Evolutionary conservation across 2,113 vertebrate species (phyloP).

Genomic region (Phrynocephalus versicolor): DNA sequence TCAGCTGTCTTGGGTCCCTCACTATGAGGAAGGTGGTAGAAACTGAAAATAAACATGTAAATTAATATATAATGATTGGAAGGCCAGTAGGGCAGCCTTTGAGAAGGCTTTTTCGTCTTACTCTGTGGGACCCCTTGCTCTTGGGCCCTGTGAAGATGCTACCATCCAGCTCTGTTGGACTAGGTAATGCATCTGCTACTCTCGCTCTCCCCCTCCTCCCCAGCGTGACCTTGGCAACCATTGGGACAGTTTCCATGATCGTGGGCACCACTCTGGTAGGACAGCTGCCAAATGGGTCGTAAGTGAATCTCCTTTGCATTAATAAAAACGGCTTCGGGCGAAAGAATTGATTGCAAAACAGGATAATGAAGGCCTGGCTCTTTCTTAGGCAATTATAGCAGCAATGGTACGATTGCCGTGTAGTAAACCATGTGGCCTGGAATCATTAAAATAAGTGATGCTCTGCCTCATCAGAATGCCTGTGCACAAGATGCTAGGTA

Average conservation of each 20-base stretch:
- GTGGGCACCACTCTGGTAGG: conserved; percentile 85
- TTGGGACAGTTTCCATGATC: conserved; percentile 89
- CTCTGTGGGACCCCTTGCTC: not conserved
- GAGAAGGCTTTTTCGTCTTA: not conserved
- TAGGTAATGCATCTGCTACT: not conserved
- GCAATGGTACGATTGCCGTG: not conserved
- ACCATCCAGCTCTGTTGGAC: not conserved
- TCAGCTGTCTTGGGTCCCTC: not conserved
- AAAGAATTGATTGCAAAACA: not conserved
- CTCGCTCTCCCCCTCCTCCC: conserved; percentile 33
- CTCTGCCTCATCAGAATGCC: not conserved
- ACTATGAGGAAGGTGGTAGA: not conserved
- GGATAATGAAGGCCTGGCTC: not conserved
- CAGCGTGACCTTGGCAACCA: conserved; percentile 86
- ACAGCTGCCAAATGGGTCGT: conserved; percentile 88
- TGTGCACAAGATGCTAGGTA: not conserved
- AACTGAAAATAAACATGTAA: not conserved
- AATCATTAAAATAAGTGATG: not conserved
- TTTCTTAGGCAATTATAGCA: not conserved
- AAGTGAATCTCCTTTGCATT: not conserved
- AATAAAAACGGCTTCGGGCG: not conserved
- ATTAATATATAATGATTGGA: not conserved
- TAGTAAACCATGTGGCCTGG: not conserved
- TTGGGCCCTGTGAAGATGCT: too few species aligned
- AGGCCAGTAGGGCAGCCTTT: not conserved